Evolutionary conservation across 2,888 invertebrate species (phyloP), one percentile per base, ranked within the genome.

Genomic region (Epinotia nisella): DNA sequence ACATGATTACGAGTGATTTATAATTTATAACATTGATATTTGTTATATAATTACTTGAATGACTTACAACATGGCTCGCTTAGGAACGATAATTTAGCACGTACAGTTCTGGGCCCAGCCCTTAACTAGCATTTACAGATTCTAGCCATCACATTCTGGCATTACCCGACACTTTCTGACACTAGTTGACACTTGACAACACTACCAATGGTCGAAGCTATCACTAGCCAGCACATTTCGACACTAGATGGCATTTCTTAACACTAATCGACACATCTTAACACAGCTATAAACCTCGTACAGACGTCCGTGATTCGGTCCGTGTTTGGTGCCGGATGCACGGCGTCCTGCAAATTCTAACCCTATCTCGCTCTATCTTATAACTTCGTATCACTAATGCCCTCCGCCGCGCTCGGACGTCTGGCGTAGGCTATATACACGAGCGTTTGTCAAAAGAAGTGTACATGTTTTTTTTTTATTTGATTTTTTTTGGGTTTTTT

Each of bases 11-110:
- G 35, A 55, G 65, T 65, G 35, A 29, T 39, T 9, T 39, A 39
- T 29, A 29, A 24, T 2, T 35, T 35, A 39, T 21, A 65, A 53
- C 35, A 53, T 21, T 65, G 55, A 65, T 19, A 21, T 39, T 55
- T 53, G 59, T 45, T 62, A 19, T 35, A 45, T 3, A 58, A 51
- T 56, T 62, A 45, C 9, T 53, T 60, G 29, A 58, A 51, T 72
- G 72, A 72, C 72, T 68, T 56, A 56, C 35, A 58, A 51, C 55
- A 45, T 73, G 68, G 72, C 72, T 56, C 39, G 39, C 58, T 45
- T 68, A 68, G 68, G 72, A 68, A 68, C 68, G 49, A 67, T 60
- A 19, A 51, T 41, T 65, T 41, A 53, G 41, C 51, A 51, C 51
- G 35, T 39, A n/a, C 29, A 35, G 11, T 35, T 29, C 21, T 17